Conservation (phyloP, 2,113 vertebrate genomes). For the Micromys minutus region DNA sequence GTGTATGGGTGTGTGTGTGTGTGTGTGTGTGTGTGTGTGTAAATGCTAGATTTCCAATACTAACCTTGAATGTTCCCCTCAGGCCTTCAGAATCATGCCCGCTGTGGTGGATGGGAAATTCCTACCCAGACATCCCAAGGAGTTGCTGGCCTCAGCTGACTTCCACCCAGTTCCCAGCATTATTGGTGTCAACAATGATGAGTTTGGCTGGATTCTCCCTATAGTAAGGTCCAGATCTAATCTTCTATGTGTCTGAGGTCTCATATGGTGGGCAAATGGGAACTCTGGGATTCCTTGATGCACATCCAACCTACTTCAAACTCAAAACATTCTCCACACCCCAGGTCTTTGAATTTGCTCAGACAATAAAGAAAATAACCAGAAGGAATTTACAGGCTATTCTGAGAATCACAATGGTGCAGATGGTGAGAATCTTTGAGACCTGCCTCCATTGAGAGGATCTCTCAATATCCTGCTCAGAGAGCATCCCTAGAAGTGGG, state of each 20-base stretch:
- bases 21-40: neutral
- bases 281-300: neutral
- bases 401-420: neutral
- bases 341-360: constrained; percentile 49
- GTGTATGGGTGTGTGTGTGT: neutral
- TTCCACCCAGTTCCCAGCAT: constrained; percentile 86
- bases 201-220: constrained; percentile 86
- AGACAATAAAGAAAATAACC: constrained; percentile 56
- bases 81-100: constrained; percentile 42
- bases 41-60: neutral
- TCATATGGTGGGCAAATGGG: neutral
- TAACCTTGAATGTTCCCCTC: neutral
- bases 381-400: neutral
- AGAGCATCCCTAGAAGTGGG: neutral
- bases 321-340: neutral
- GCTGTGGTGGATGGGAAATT: constrained; percentile 86
- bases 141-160: constrained; percentile 83
- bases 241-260: neutral
- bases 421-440: constrained; percentile 15
- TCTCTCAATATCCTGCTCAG: neutral
- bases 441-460: neutral
- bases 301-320: neutral
- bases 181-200: constrained; percentile 88
- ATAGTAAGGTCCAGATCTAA: neutral
- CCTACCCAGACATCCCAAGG: constrained; percentile 81